Evolutionary conservation across 1,140 invertebrate genomes (phyloP).

Genomic region (Sitophilus oryzae): DNA sequence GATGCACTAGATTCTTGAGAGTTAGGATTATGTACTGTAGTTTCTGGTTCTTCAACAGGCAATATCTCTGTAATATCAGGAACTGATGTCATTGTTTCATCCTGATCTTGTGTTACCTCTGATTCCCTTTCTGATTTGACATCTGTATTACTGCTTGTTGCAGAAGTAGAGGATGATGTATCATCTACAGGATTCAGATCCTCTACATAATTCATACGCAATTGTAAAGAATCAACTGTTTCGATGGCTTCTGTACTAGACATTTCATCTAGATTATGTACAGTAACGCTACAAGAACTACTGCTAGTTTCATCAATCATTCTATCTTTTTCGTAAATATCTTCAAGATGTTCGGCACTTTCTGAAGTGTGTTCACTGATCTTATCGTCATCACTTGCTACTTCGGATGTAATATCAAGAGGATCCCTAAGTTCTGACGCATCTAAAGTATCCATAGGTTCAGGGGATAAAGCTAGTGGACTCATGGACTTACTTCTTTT

Average conservation of each 20-base stretch:
- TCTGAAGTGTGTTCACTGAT: slow-evolving; percentile 25
- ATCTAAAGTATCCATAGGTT: slow-evolving; percentile 18
- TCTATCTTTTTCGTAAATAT: slow-evolving; percentile 27
- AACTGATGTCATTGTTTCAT: slow-evolving; percentile 26
- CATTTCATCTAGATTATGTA: slow-evolving; percentile 27
- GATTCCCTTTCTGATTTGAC: slow-evolving; percentile 24
- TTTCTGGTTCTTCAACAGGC: slow-evolving; percentile 12
- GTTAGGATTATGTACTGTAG: slow-evolving; percentile 1
- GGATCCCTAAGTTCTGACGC: slow-evolving; percentile 19
- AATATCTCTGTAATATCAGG: slow-evolving; percentile 24
- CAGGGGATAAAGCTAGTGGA: slow-evolving; percentile 21
- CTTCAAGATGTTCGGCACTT: slow-evolving; percentile 19
- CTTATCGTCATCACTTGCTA: slow-evolving; percentile 28
- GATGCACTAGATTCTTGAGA: slow-evolving; percentile 13
- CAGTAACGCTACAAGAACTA: slow-evolving; percentile 23
- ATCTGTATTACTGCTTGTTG: slow-evolving; percentile 27
- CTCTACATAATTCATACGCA: slow-evolving; percentile 25
- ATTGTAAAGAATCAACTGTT: slow-evolving; percentile 30
- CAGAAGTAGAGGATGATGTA: slow-evolving; percentile 18
- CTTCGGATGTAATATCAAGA: slow-evolving; percentile 20
- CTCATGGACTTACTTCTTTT: slow-evolving; percentile 36
- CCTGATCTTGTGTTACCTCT: slow-evolving; percentile 24
- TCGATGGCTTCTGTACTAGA: slow-evolving; percentile 30
- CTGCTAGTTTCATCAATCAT: slow-evolving; percentile 29
- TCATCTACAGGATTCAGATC: slow-evolving; percentile 24